A percentile compares a stretch with the other conserved stretches of the same genome.
phyloP scores from a whole-genome alignment of 37 sponge, comb jelly and placozoan species.

The Amphimedon queenslandica region DNA sequence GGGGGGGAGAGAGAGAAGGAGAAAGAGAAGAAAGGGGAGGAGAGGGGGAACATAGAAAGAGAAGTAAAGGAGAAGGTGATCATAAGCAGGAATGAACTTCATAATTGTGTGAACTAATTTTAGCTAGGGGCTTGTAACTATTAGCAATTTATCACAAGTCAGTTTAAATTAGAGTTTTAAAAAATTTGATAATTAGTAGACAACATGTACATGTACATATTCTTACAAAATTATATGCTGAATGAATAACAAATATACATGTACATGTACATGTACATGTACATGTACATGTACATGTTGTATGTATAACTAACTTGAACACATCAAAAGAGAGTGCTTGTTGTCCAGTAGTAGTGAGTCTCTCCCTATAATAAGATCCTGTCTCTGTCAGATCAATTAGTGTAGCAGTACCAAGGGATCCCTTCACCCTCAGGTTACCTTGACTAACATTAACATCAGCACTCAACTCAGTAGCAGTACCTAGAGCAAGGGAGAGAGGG shows the following conservation, averaged over 20 bases:
- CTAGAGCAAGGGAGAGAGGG: too few relatives aligned
- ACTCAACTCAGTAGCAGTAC: conserved; percentile 46
- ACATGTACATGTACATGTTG: background rate
- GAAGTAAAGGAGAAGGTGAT: too few relatives aligned
- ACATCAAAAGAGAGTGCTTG: conserved; percentile 77
- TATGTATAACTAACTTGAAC: conserved; percentile 59
- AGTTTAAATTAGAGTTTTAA: too few relatives aligned
- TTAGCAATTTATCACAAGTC: background rate
- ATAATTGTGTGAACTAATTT: too few relatives aligned
- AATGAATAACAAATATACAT: conserved; percentile 7
- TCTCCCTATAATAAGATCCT: conserved; percentile 86
- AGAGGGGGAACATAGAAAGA: too few relatives aligned
- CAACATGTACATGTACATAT: too few relatives aligned
- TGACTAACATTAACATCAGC: conserved; percentile 33
- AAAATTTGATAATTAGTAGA: too few relatives aligned
- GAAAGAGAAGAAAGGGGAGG: too few relatives aligned
- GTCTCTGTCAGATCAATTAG: conserved; percentile 84
- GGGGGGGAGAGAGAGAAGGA: background rate
- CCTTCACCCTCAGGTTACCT: conserved; percentile 64
- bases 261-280: conserved; percentile 5
- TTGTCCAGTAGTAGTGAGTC: conserved; percentile 85
- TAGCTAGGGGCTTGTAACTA: too few relatives aligned
- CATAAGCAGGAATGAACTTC: too few relatives aligned
- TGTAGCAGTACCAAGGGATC: conserved; percentile 69
- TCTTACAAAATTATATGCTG: background rate